phyloP scores from a whole-genome alignment of 1,140 invertebrate genomes.

The Drosophila pandora region DNA sequence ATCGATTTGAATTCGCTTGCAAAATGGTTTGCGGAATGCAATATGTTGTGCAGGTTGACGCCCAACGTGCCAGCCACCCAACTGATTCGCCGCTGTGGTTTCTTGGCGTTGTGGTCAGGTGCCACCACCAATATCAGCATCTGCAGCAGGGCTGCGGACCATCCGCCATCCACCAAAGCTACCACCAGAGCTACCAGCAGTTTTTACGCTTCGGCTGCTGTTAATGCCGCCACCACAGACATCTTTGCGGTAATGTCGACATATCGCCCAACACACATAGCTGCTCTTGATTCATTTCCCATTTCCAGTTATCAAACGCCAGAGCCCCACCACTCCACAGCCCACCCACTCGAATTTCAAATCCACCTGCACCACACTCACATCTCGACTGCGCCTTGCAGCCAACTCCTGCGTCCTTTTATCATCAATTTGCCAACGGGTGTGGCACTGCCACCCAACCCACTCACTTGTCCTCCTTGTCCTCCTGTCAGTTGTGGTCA shows the following conservation, averaged over 20 bases:
- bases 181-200: slow-evolving; percentile 22
- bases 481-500: slow-evolving; percentile 35
- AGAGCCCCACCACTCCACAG: slow-evolving; percentile 10
- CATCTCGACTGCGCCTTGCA: slow-evolving; percentile 11
- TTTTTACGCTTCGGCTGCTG: slow-evolving; percentile 59
- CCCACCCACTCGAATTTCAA: slow-evolving; percentile 34
- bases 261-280: slow-evolving; percentile 27
- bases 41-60: slow-evolving; percentile 70
- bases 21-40: slow-evolving; percentile 74
- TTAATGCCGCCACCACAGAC: slow-evolving; percentile 51
- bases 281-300: slow-evolving; percentile 54
- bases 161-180: slow-evolving; percentile 1
- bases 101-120: slow-evolving; percentile 68
- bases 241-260: slow-evolving; percentile 37
- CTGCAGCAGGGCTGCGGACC: slow-evolving; percentile 20
- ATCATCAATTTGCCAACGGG: slow-evolving; percentile 48
- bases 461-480: slow-evolving; percentile 4
- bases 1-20: slow-evolving; percentile 68
- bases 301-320: slow-evolving; percentile 60
- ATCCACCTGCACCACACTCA: slow-evolving; percentile 29
- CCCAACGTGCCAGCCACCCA: slow-evolving; percentile 13
- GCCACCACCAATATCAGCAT: slow-evolving; percentile 28
- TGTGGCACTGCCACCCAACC: neutral
- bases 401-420: slow-evolving; percentile 50
- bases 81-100: slow-evolving; percentile 58